Conservation (phyloP, 1,140 invertebrate genomes). For the Pseudomyrmex flavicornis region DNA sequence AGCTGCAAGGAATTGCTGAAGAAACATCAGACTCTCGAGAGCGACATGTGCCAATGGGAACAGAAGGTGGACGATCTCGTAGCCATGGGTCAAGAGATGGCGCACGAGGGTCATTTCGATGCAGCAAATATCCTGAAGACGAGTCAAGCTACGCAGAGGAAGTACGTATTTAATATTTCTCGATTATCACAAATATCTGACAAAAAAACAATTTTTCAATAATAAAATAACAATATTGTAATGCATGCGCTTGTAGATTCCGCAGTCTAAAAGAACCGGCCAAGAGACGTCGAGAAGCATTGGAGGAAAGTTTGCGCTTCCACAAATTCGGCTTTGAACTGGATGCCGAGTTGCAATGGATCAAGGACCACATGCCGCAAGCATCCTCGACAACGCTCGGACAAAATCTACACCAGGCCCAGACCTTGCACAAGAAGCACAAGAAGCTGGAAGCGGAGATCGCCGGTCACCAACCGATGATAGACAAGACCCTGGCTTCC, state of each 20-base stretch:
- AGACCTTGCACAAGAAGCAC: conserved; percentile 97
- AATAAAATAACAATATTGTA: neutral
- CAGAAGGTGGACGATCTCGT: conserved; percentile 91
- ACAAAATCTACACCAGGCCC: conserved; percentile 95
- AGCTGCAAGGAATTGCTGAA: conserved; percentile 95
- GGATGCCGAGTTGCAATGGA: conserved; percentile 97
- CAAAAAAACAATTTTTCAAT: too few relatives aligned
- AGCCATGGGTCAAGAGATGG: conserved; percentile 94
- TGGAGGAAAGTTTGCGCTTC: conserved; percentile 95
- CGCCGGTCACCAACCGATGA: conserved; percentile 91
- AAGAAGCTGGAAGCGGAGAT: conserved; percentile 96
- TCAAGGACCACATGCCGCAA: conserved; percentile 94
- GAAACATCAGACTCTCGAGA: conserved; percentile 93
- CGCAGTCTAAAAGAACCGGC: conserved; percentile 88
- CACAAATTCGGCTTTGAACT: conserved; percentile 98
- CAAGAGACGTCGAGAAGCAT: conserved; percentile 88
- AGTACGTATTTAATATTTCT: conserved; percentile 78
- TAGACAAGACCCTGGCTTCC: conserved; percentile 91
- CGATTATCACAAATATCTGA: neutral
- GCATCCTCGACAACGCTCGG: conserved; percentile 91
- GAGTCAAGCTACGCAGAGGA: conserved; percentile 91
- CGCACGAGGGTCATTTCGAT: conserved; percentile 97
- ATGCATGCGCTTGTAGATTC: conserved; percentile 81
- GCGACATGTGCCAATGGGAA: conserved; percentile 92
- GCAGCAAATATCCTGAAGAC: conserved; percentile 93